Percentiles rank a stretch among this genome's conserved stretches.
phyloP scores from a whole-genome alignment of 1,140 invertebrate species.

The Akabosia matsudoensis region DNA sequence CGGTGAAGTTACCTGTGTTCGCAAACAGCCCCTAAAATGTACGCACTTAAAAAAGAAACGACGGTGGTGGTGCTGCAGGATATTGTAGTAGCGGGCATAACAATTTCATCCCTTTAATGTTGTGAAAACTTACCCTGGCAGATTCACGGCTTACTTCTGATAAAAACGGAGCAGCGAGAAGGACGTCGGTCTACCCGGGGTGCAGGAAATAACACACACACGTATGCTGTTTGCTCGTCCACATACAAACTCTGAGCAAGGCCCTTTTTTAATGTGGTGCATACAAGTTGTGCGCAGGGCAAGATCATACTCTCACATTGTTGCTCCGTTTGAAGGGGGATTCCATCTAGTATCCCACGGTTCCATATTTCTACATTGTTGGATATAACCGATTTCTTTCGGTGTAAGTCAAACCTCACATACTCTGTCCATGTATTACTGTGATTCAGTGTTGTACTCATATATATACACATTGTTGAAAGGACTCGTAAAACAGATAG shows the following conservation, averaged over 20 bases:
- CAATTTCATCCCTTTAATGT: conserved; percentile 16
- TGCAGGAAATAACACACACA: not conserved
- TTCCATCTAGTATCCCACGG: not conserved
- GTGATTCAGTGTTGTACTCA: not conserved
- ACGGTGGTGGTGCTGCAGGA: not conserved
- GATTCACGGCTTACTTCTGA: not conserved
- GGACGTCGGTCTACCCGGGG: conserved; percentile 13
- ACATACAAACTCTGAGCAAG: not conserved
- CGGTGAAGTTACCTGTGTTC: not conserved
- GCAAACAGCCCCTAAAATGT: not conserved
- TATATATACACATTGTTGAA: not conserved
- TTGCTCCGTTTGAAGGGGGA: not conserved
- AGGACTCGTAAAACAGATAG: conserved; percentile 13
- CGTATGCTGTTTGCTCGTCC: too few species aligned
- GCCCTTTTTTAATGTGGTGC: not conserved
- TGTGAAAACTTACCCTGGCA: conserved; percentile 9
- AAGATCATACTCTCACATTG: not conserved
- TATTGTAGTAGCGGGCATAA: not conserved
- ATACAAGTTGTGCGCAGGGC: not conserved
- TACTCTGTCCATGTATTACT: not conserved
- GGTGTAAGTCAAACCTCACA: too few species aligned
- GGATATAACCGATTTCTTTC: not conserved
- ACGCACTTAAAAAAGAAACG: not conserved
- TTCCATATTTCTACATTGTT: not conserved
- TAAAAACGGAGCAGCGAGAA: too few species aligned